Base-by-base conservation (phyloP, 2,797 vertebrate species). In the Cetoscarus ocellatus region DNA sequence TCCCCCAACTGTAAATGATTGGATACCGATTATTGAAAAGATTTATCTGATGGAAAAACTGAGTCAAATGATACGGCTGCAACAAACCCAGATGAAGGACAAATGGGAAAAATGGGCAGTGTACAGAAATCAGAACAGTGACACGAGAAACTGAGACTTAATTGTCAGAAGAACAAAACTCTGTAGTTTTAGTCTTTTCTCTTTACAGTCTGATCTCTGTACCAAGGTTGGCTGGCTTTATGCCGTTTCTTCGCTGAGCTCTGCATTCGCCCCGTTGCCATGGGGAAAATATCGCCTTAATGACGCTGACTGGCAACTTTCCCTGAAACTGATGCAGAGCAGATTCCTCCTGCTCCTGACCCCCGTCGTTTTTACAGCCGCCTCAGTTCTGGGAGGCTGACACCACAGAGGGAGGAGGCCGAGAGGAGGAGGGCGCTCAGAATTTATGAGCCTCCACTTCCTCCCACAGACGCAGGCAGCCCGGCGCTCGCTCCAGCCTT, bases 321-420 rank as follows among this genome's bases (percentile, higher is more conserved):
- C 83, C 76, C 75, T 17, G 6, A 77, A 81, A 49, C 11, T 79
- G 78, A 88, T 83, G 75, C 58, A 1, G 57, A 80, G 86, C 82
- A 87, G 88, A 91, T 85, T 91, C 74, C 86, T 87, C 49, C 60
- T 3, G 49, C 83, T 85, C 75, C 75, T 69, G 70, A 83, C 82
- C 82, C 86, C 87, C 45, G 83, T 67, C 85, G 88, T 81, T 91
- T 89, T 88, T 81, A 84, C 73, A 76, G 82, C 77, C 40, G 75
- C 64, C 60, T 75, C 70, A 42, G 84, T 74, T 83, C 80, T 73
- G 78, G 56, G 79, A 80, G 81, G 75, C 67, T 62, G 85, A 75
- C 70, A 55, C 34, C 12, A 15, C 42, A 69, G 48, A 36, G 39
- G 74, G 57, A 0, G 34, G 64, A 69, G 27, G 42, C 47, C 50